phyloP scores from a whole-genome alignment of 2,113 vertebrate genomes.

The Eidolon helvum region DNA sequence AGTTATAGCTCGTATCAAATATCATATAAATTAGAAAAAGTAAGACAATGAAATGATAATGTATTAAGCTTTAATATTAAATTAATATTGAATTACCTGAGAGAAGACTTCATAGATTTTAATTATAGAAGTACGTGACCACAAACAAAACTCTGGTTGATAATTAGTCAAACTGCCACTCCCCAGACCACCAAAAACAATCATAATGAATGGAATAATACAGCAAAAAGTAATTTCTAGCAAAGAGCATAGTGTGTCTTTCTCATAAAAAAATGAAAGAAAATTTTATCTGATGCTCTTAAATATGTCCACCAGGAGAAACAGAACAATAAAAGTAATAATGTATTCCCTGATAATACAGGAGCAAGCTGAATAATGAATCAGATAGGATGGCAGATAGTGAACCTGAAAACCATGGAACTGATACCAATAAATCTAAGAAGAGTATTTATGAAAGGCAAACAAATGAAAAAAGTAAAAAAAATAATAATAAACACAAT shows the following conservation, averaged over 20 bases:
- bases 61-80: background rate
- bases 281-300: slow-evolving; percentile 21
- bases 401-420: slow-evolving; percentile 31
- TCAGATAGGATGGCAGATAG: background rate
- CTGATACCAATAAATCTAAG: background rate
- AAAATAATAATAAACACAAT: slow-evolving; percentile 49
- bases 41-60: background rate
- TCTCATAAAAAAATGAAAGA: background rate
- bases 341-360: background rate
- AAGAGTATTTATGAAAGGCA: slow-evolving; percentile 18
- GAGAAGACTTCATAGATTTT: background rate
- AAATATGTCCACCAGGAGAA: slow-evolving; percentile 29
- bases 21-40: background rate
- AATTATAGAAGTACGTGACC: background rate
- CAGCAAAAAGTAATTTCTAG: slow-evolving; percentile 6
- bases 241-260: background rate
- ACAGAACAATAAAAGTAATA: slow-evolving; percentile 57
- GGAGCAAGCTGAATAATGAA: slow-evolving; percentile 36
- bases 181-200: background rate
- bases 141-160: background rate
- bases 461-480: slow-evolving; percentile 36
- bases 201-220: background rate
- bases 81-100: background rate
- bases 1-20: background rate
- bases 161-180: background rate